phyloP scores from a whole-genome alignment of 53 echinoderm and acorn worm species.

The Apostichopus leukothele region DNA sequence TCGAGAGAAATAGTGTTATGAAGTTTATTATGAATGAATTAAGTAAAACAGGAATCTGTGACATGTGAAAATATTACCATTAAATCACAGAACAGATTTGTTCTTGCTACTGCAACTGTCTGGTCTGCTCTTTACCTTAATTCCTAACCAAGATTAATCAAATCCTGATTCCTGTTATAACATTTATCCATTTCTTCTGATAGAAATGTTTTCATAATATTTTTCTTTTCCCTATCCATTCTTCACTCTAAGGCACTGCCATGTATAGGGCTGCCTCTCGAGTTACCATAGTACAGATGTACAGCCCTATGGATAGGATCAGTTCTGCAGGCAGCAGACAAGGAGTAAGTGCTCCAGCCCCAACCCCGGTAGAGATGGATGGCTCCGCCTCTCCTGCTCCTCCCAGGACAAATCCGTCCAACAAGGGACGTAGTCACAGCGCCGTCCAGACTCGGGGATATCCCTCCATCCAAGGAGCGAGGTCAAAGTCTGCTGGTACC shows the following conservation, averaged over 20 bases:
- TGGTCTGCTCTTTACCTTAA: no score
- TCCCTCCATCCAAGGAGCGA: not conserved
- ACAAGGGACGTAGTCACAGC: slow-evolving; percentile 53
- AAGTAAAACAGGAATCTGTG: no score
- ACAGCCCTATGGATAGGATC: slow-evolving; percentile 59
- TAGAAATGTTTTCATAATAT: no score
- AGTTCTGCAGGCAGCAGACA: slow-evolving; percentile 28
- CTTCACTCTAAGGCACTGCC: slow-evolving; percentile 32
- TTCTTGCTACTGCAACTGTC: no score
- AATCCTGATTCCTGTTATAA: no score
- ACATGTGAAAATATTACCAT: no score
- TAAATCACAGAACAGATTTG: no score
- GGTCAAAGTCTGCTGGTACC: slow-evolving; percentile 50
- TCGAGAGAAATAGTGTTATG: no score
- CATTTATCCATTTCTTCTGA: no score
- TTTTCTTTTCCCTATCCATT: not conserved
- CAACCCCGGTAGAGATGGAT: slow-evolving; percentile 5
- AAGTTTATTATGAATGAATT: no score
- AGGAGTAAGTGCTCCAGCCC: not conserved
- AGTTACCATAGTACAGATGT: slow-evolving; percentile 70
- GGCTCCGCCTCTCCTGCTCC: not conserved
- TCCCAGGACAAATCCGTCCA: not conserved
- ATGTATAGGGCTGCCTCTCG: slow-evolving; percentile 74
- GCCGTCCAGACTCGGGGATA: slow-evolving; percentile 48
- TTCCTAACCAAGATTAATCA: no score